These are phyloP conservation scores for Patella vulgata DNA, from an alignment of 1,140 invertebrate species.

Conservation along the genomic window DNA sequence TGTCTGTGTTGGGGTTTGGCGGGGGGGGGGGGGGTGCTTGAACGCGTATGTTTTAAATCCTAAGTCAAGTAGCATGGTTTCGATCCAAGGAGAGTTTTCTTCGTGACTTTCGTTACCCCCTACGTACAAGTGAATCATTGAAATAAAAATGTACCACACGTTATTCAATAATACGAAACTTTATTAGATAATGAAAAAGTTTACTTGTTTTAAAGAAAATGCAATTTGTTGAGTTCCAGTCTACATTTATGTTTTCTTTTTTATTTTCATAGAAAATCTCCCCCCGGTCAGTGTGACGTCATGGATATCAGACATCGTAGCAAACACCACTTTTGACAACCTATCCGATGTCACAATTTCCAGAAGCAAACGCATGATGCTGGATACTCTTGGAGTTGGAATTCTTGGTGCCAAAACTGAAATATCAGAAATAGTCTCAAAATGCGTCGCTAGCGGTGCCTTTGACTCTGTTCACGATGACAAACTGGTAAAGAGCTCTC, in stretches of 20 bases:
- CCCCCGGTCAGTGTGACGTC: conserved; percentile 25
- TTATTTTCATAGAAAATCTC: conserved; percentile 34
- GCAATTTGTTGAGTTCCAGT: no score
- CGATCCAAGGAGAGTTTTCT: no score
- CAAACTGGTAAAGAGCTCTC: conserved; percentile 5
- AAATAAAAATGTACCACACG: no score
- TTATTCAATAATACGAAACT: no score
- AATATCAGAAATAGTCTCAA: conserved; percentile 29
- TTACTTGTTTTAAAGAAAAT: no score
- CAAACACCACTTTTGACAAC: conserved; percentile 29
- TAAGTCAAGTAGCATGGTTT: no score
- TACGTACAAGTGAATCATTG: no score
- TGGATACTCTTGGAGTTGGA: conserved; percentile 52
- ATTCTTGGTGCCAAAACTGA: conserved; percentile 47
- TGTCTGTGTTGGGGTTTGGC: no score
- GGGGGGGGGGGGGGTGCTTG: no score
- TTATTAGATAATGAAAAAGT: no score
- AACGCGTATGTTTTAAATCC: no score
- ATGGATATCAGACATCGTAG: conserved; percentile 33
- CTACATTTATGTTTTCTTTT: conserved; percentile 22
- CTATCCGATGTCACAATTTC: conserved; percentile 37
- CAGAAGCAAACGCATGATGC: conserved; percentile 50
- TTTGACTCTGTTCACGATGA: not conserved
- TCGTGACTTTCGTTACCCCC: no score
- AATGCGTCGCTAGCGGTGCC: conserved; percentile 15